A percentile compares a stretch with the other conserved stretches of the same genome.
These are phyloP conservation scores for Orientallactaga bullata DNA, from an alignment of 2,113 vertebrate genomes.

Conservation along the genomic window DNA sequence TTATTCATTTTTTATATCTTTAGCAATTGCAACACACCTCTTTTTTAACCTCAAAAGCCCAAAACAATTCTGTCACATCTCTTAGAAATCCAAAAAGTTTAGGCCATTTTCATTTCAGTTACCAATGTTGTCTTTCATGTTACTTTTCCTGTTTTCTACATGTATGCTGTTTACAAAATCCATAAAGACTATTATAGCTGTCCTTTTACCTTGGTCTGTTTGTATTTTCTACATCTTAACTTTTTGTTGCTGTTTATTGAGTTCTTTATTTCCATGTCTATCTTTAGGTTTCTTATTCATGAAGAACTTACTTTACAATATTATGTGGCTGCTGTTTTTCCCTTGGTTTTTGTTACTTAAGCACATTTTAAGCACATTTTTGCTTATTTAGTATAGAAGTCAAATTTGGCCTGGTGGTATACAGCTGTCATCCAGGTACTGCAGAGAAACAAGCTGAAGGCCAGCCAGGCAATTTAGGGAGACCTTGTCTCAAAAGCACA, in stretches of 20 bases:
- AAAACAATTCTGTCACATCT: not conserved
- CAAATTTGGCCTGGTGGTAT: not conserved
- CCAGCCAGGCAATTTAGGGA: not conserved
- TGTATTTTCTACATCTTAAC: not conserved
- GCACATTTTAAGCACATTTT: not conserved
- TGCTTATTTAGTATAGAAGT: not conserved
- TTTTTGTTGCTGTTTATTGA: not conserved
- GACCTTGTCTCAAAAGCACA: no score
- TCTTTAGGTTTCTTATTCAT: not conserved
- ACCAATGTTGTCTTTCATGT: no score
- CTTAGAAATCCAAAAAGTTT: not conserved
- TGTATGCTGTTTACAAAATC: not conserved
- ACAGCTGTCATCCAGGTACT: no score
- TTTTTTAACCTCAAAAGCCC: not conserved
- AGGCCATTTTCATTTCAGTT: not conserved
- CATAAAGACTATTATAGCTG: not conserved
- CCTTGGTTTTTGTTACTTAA: not conserved
- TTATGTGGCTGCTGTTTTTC: not conserved
- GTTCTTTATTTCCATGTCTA: not conserved
- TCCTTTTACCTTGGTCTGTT: not conserved
- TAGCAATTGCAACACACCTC: not conserved
- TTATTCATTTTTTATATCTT: constrained; percentile 11
- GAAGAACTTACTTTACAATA: not conserved
- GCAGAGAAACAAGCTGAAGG: no score
- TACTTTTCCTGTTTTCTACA: not conserved